These are phyloP conservation scores for Ophion ellenae DNA, from an alignment of 2,888 invertebrate genomes.

Conservation along the genomic window DNA sequence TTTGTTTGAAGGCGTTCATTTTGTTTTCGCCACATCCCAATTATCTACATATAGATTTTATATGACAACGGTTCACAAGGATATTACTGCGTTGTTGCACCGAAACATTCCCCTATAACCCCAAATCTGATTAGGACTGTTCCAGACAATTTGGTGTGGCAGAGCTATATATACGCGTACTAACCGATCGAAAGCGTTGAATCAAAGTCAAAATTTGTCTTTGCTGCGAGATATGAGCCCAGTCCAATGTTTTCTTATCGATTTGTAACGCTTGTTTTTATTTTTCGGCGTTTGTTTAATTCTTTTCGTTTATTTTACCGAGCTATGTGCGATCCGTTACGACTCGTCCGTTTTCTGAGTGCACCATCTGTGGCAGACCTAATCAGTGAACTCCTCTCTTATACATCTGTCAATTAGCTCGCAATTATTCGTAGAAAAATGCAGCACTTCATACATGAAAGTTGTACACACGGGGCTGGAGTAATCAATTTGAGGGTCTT, in stretches of 20 bases:
- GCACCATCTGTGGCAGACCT: conserved; percentile 80
- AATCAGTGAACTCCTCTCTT: conserved; percentile 80
- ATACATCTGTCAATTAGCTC: conserved; percentile 56
- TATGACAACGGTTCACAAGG: conserved; percentile 50
- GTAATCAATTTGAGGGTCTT: not conserved
- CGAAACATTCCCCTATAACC: conserved; percentile 75
- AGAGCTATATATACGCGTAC: conserved; percentile 69
- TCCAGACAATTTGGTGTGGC: conserved; percentile 80
- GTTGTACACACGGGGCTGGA: not conserved
- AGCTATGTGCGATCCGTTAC: conserved; percentile 46
- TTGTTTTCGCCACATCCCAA: not conserved
- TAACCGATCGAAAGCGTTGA: conserved; percentile 47
- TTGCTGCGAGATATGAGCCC: conserved; percentile 44
- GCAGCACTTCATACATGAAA: conserved; percentile 11
- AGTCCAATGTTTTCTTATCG: conserved; percentile 55
- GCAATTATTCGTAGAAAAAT: conserved; percentile 9
- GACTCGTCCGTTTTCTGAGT: conserved; percentile 65
- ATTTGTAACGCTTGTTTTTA: conserved; percentile 41
- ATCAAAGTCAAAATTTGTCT: conserved; percentile 34
- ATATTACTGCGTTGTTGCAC: conserved; percentile 79
- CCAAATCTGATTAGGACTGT: conserved; percentile 84
- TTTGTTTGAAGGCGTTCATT: not conserved
- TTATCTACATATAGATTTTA: not conserved
- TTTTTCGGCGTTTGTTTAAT: not conserved
- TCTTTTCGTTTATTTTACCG: conserved; percentile 22